phyloP scores from a whole-genome alignment of 2,888 invertebrate genomes.

The Diaprepes abbreviatus region DNA sequence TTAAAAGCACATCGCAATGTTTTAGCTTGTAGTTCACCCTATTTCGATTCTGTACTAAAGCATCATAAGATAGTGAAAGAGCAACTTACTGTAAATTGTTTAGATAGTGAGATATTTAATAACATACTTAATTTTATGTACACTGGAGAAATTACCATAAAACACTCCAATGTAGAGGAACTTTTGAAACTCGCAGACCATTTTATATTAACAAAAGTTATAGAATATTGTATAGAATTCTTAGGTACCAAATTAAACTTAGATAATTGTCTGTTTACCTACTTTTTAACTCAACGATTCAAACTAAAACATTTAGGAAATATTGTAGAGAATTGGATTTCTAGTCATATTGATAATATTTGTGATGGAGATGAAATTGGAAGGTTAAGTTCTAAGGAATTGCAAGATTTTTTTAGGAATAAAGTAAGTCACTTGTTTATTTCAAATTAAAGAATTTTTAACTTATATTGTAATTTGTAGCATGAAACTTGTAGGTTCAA shows the following conservation, averaged over 20 bases:
- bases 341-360: constrained; percentile 69
- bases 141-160: constrained; percentile 73
- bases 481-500: too few relatives aligned
- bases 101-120: constrained; percentile 73
- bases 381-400: constrained; percentile 66
- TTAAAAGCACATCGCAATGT: constrained; percentile 75
- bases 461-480: too few relatives aligned
- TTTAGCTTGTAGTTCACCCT: constrained; percentile 75
- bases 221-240: constrained; percentile 76
- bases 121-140: constrained; percentile 76
- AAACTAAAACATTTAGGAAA: constrained; percentile 72
- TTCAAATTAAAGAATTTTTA: too few relatives aligned
- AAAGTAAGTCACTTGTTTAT: too few relatives aligned
- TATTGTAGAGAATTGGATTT: constrained; percentile 71
- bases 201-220: constrained; percentile 74
- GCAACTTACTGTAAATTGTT: constrained; percentile 71
- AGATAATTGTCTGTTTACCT: constrained; percentile 75
- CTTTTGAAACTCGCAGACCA: constrained; percentile 74
- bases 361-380: constrained; percentile 72
- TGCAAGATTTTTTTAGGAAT: constrained; percentile 71
- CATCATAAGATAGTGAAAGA: constrained; percentile 70
- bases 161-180: constrained; percentile 74
- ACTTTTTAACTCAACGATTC: constrained; percentile 73
- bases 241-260: constrained; percentile 74
- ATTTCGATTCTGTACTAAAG: constrained; percentile 75